Evolutionary conservation across 1,140 invertebrate species (phyloP), one percentile per base, ranked within the genome.

Genomic region (Teleopsis dalmanni): DNA sequence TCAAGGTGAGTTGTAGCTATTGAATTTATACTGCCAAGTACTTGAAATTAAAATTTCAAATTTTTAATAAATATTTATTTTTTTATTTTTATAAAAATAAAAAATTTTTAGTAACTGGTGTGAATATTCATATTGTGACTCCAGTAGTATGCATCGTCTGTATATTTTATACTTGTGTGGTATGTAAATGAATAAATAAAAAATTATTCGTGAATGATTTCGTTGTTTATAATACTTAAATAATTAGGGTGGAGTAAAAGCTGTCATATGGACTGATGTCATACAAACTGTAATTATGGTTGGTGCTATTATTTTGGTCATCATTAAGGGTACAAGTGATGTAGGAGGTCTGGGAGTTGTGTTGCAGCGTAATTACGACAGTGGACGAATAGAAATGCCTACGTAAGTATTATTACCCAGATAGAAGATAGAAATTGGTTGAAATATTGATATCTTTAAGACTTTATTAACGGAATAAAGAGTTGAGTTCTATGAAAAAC

Each of bases 261-360:
- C 91, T 6, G 92, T 95, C 2, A 86, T 96, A 40, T 91, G 88
- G 89, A 94, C 92, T 1, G 93, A 96, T 74, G 84, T 89, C 4
- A 85, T 95, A 55, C 93, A 95, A 74, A 78, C 81, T 6, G 73
- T 86, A 2, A 77, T 93, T 3, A 95, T 95, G 85, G 83, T 91
- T 47, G 81, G 81, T 1, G 84, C 90, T 2, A 83, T 95, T 73
- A 60, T 92, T 2, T 75, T 90, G 29, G 82, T 95, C 3, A 73
- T 85, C 1, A 72, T 91, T 11, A 89, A 90, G 69, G 91, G 91
- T 3, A 87, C 86, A 1, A 59, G 79, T 0, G 84, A 93, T 53
- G 75, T 88, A 5, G 91, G 91, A 10, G 91, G 91, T 5, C 62
- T 90, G 6, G 73, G 72, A 1, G 74, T 80, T 6, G 87, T 94